A percentile compares a stretch with the other conserved stretches of the same genome.
phyloP scores from a whole-genome alignment of 35 echinoderm and acorn worm genomes.

The Heliocidaris tuberculata region DNA sequence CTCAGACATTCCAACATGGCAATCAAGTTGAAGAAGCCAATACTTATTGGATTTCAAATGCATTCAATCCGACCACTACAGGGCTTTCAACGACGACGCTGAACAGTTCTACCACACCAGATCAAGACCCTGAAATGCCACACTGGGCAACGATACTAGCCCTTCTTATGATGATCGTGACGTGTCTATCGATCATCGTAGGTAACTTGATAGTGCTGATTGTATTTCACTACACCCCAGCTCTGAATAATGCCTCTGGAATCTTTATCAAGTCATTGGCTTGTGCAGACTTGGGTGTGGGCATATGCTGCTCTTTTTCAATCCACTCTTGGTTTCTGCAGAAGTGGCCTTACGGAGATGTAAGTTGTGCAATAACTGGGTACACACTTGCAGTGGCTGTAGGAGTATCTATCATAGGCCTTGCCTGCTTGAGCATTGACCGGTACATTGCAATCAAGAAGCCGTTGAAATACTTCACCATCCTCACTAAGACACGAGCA shows the following conservation, averaged over 20 bases:
- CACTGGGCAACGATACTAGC: neutral
- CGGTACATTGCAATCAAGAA: constrained; percentile 85
- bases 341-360: constrained; percentile 54
- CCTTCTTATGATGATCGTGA: constrained; percentile 56
- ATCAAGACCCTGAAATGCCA: neutral
- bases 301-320: constrained; percentile 72
- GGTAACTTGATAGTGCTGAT: constrained; percentile 74
- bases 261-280: constrained; percentile 86
- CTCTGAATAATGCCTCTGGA: constrained; percentile 65
- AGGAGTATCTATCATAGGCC: constrained; percentile 73
- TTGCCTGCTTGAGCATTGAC: constrained; percentile 77
- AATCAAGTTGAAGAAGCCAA: constrained; percentile 17
- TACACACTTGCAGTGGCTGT: constrained; percentile 65
- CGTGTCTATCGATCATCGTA: constrained; percentile 70
- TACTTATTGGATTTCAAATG: constrained; percentile 5
- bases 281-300: constrained; percentile 82
- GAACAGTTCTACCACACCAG: neutral
- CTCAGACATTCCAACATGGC: neutral
- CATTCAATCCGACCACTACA: neutral
- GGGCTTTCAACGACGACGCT: neutral
- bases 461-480: constrained; percentile 67
- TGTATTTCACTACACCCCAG: constrained; percentile 81
- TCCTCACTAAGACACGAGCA: constrained; percentile 69
- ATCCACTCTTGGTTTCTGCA: constrained; percentile 67
- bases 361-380: constrained; percentile 60